Percentiles rank a stretch among this genome's conserved stretches.
phyloP scores from a whole-genome alignment of 1,140 invertebrate genomes.

The Drosophila bifasciata region DNA sequence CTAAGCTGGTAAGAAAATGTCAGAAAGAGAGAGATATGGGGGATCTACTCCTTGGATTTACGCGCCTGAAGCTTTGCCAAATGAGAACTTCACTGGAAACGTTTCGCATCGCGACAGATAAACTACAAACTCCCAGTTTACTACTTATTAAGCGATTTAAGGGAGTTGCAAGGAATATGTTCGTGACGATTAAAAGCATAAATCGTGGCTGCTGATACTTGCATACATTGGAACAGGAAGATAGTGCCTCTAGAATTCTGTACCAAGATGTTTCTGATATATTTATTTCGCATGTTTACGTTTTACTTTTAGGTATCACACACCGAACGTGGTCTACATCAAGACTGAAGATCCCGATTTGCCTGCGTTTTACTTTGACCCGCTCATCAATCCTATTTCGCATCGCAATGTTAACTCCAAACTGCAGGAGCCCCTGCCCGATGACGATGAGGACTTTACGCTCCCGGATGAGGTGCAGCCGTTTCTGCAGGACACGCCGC shows the following conservation, averaged over 20 bases:
- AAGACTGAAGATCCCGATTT: constrained; percentile 99
- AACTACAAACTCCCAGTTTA: constrained; percentile 58
- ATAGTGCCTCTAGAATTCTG: not conserved
- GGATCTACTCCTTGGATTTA: constrained; percentile 9
- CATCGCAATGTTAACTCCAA: constrained; percentile 92
- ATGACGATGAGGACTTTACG: constrained; percentile 98
- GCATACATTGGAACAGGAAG: constrained; percentile 48
- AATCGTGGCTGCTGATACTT: constrained; percentile 74
- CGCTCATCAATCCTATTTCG: constrained; percentile 99
- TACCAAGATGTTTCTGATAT: not conserved
- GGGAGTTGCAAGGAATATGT: constrained; percentile 70
- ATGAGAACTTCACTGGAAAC: constrained; percentile 18
- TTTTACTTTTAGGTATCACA: constrained; percentile 94
- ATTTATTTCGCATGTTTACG: not conserved
- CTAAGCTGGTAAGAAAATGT: constrained; percentile 91
- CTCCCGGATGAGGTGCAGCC: constrained; percentile 95
- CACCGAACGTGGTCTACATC: constrained; percentile 99
- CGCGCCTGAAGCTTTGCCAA: constrained; percentile 56
- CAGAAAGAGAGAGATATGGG: no score
- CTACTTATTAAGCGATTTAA: constrained; percentile 73
- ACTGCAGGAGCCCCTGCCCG: constrained; percentile 92
- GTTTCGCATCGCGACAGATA: constrained; percentile 63
- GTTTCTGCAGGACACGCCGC: constrained; percentile 96
- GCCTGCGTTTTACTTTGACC: constrained; percentile 99
- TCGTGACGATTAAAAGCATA: constrained; percentile 62